A percentile compares a stretch with the other conserved stretches of the same genome.
phyloP scores from a whole-genome alignment of 1,140 invertebrate genomes.

The Ylistrum balloti region DNA sequence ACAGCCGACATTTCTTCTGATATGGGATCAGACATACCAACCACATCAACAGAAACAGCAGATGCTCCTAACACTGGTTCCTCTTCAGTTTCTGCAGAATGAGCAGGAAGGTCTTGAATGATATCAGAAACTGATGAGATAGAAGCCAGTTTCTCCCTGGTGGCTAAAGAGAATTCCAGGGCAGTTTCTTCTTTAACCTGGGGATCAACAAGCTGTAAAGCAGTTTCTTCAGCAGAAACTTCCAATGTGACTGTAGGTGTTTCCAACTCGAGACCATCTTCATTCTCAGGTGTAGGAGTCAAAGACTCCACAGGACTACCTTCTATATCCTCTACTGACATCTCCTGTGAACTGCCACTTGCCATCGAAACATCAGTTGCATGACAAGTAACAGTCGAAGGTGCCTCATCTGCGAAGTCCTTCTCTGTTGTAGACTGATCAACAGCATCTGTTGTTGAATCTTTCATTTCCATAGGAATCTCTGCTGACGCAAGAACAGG shows the following conservation, averaged over 20 bases:
- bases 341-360: background rate
- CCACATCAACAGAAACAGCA: conserved; percentile 14
- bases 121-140: background rate
- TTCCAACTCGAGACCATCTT: background rate
- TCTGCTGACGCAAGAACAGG: background rate
- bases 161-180: background rate
- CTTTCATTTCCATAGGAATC: background rate
- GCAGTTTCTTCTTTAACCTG: conserved; percentile 8
- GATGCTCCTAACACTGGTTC: background rate
- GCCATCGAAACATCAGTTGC: background rate
- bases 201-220: background rate
- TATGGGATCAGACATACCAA: background rate
- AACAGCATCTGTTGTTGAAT: background rate
- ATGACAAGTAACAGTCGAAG: background rate
- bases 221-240: background rate
- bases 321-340: background rate
- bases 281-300: background rate
- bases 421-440: background rate
- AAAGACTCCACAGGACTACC: background rate
- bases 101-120: background rate
- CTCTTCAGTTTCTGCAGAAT: background rate
- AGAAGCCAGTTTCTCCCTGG: background rate
- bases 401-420: background rate
- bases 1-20: background rate
- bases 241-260: background rate